Conservation (phyloP, 2,888 invertebrate species). For the Apodemia duryi region DNA sequence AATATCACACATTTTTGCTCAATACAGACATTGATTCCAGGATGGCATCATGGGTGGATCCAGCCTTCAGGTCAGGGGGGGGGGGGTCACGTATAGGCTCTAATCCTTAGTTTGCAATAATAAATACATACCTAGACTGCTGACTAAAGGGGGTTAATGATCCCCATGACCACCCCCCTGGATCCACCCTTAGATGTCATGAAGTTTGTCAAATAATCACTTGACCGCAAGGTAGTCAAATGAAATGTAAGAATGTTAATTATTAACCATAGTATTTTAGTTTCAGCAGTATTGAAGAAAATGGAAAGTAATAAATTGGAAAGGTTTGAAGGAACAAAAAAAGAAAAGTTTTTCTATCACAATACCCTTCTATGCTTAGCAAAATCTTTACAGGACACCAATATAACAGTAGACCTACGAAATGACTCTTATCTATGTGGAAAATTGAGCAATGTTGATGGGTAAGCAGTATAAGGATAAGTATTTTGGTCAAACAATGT, state of each 20-base stretch:
- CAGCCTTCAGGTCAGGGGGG: too few species aligned
- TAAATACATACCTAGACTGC: too few species aligned
- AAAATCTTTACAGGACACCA: slow-evolving; percentile 79
- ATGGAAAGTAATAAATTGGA: slow-evolving; percentile 17
- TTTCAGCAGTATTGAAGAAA: background rate
- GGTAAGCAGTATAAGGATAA: slow-evolving; percentile 56
- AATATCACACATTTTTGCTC: too few species aligned
- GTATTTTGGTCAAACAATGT: background rate
- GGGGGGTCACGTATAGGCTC: too few species aligned
- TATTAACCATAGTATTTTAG: background rate
- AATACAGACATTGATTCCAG: too few species aligned
- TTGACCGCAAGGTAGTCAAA: background rate
- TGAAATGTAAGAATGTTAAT: background rate
- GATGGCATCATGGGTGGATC: too few species aligned
- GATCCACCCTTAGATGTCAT: too few species aligned
- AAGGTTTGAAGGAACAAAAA: slow-evolving; percentile 56
- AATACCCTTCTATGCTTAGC: slow-evolving; percentile 82
- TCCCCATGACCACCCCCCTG: too few species aligned
- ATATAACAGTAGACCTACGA: slow-evolving; percentile 82
- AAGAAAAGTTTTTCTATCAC: slow-evolving; percentile 69
- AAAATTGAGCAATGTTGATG: slow-evolving; percentile 80
- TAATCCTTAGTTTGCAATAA: too few species aligned
- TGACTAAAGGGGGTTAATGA: too few species aligned
- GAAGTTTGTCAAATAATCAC: too few species aligned
- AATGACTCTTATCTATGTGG: slow-evolving; percentile 83